Conservation (phyloP, 2,888 invertebrate genomes). For the Cataglyphis livida region DNA sequence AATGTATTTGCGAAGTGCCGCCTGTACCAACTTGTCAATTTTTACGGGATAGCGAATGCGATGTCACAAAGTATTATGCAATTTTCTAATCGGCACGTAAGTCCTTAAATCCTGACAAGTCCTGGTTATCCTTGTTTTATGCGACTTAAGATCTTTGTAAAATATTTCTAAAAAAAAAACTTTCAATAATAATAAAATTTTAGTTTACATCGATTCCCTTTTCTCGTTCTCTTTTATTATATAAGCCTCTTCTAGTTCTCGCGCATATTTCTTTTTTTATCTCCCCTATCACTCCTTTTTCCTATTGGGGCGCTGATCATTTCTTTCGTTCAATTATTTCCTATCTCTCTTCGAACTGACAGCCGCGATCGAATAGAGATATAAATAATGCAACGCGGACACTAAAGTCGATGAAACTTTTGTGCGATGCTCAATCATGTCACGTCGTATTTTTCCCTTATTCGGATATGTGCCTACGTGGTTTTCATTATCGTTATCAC, state of each 20-base stretch:
- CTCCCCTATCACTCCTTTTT: neutral
- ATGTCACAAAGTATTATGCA: slow-evolving; percentile 62
- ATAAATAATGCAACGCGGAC: slow-evolving; percentile 48
- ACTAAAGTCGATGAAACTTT: neutral
- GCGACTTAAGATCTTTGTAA: neutral
- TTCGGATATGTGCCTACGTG: slow-evolving; percentile 39
- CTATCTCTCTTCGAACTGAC: neutral
- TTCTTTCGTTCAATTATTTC: neutral
- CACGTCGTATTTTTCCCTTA: slow-evolving; percentile 19
- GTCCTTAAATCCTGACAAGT: neutral
- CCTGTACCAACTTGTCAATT: slow-evolving; percentile 77
- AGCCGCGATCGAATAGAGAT: slow-evolving; percentile 13
- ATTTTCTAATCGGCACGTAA: neutral
- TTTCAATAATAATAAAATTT: neutral
- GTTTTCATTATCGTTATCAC: neutral
- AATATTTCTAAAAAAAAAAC: neutral
- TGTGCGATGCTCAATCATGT: slow-evolving; percentile 49
- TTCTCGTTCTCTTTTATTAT: neutral
- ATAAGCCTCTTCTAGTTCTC: too few relatives aligned
- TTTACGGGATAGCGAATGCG: slow-evolving; percentile 72
- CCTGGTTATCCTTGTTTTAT: neutral
- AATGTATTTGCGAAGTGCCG: slow-evolving; percentile 79
- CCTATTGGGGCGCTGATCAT: neutral
- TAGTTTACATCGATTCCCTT: neutral
- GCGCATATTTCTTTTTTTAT: neutral